phyloP scores from a whole-genome alignment of 2,797 vertebrate species.

The Sebastes matsubarae region DNA sequence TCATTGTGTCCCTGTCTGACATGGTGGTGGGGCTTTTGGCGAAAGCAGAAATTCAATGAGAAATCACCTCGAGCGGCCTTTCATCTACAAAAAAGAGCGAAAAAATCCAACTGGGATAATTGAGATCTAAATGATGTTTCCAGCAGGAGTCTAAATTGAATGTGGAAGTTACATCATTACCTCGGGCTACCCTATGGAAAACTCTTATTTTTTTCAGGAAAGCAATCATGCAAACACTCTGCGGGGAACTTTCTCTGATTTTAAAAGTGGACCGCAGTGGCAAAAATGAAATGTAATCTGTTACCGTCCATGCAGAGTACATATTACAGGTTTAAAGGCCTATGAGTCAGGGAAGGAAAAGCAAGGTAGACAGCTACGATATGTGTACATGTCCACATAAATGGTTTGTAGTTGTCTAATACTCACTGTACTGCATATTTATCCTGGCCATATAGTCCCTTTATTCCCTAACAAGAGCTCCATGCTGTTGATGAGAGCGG shows the following conservation, averaged over 20 bases:
- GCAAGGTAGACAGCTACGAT: background rate
- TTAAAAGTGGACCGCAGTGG: slow-evolving; percentile 8
- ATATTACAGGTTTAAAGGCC: background rate
- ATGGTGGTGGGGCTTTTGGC: slow-evolving; percentile 12
- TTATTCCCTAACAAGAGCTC: too few species aligned
- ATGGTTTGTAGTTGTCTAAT: background rate
- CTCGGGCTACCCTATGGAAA: slow-evolving; percentile 18
- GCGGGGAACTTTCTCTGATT: slow-evolving; percentile 19
- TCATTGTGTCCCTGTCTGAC: slow-evolving; percentile 10
- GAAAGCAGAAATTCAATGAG: slow-evolving; percentile 49
- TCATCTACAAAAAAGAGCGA: slow-evolving; percentile 1
- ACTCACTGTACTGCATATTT: background rate
- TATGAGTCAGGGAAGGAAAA: background rate
- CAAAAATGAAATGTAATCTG: slow-evolving; percentile 16
- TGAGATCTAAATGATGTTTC: slow-evolving; percentile 66
- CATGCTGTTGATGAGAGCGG: background rate
- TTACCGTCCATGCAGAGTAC: background rate
- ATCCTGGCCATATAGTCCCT: background rate
- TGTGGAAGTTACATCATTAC: slow-evolving; percentile 55
- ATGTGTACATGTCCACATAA: background rate
- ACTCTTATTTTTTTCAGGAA: slow-evolving; percentile 18
- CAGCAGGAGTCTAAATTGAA: slow-evolving; percentile 47
- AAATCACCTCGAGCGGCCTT: slow-evolving; percentile 45
- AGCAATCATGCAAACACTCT: slow-evolving; percentile 39
- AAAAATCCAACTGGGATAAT: slow-evolving; percentile 49